Evolutionary conservation across 2,113 vertebrate genomes (phyloP), one percentile per base, ranked within the genome.

Genomic region (Anolis carolinensis): DNA sequence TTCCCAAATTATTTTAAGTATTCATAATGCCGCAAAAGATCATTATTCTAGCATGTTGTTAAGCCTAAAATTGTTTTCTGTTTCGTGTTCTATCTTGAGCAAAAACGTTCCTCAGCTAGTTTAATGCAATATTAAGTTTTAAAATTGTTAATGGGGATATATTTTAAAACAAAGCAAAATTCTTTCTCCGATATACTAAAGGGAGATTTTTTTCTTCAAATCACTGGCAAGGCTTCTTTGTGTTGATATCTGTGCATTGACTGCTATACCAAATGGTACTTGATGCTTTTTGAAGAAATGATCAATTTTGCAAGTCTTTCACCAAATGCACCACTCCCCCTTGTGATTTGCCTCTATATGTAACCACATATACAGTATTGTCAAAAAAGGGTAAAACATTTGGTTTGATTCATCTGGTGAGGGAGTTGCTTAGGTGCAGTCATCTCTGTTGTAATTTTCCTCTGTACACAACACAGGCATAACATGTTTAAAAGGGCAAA

Each of bases 161-260:
- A 87, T 90, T 85, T 81, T 86, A 78, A 79, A 25, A 39, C 67
- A 81, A 73, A 62, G 30, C 67, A 87, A 84, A 82, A 89, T 93
- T 34, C 86, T 85, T 92, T 30, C 21, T 77, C 23, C 50, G 62
- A 13, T 67, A 77, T 7, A 52, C 14, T 82, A 85, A 93, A 84
- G 86, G 32, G 86, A 76, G 88, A 81, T 76, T 55, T 83, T 90
- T 72, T 32, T 79, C 25, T 4, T 9, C 65, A 68, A 30, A 68
- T 8, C 72, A 88, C 74, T 91, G 91, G 87, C 89, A 91, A 91
- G 92, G 91, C 92, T 84, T 84, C 84, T 89, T 91, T 92, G 86
- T 90, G 83, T 92, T 82, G 92, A 90, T 88, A 90, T 92, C 91
- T 92, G 86, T 94, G 80, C 88, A 87, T 83, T 90, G 88, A 36